A percentile compares a stretch with the other conserved stretches of the same genome.
phyloP scores from a whole-genome alignment of 2,888 invertebrate genomes.

The Caenorhabditis plicata region DNA sequence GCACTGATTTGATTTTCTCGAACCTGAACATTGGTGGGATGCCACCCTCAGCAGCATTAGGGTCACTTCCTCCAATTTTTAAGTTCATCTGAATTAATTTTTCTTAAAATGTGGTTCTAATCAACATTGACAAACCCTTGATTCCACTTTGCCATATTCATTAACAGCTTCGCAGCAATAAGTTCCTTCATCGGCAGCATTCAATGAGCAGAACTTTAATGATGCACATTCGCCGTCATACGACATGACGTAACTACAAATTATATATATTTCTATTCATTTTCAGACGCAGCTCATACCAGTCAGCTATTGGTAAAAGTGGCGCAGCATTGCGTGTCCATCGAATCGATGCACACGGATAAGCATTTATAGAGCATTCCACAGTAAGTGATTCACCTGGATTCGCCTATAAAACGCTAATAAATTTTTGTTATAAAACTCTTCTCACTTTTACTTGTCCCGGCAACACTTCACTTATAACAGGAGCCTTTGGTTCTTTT shows the following conservation, averaged over 20 bases:
- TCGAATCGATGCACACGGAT: slow-evolving; percentile 56
- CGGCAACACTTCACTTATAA: slow-evolving; percentile 62
- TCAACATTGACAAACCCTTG: slow-evolving; percentile 68
- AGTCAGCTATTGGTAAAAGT: slow-evolving; percentile 53
- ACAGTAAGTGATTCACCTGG: slow-evolving; percentile 54
- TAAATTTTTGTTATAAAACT: not conserved
- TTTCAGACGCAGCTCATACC: slow-evolving; percentile 6
- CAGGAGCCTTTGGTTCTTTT: slow-evolving; percentile 49
- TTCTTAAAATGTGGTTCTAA: not conserved
- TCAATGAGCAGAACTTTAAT: slow-evolving; percentile 46
- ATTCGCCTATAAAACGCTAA: slow-evolving; percentile 21
- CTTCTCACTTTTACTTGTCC: slow-evolving; percentile 40
- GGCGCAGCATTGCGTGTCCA: slow-evolving; percentile 59
- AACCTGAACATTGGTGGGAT: slow-evolving; percentile 48
- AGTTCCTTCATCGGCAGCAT: slow-evolving; percentile 69
- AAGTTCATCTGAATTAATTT: slow-evolving; percentile 49
- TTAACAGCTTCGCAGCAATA: slow-evolving; percentile 79
- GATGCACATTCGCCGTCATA: slow-evolving; percentile 65
- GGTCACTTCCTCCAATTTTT: slow-evolving; percentile 36
- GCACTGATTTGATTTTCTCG: slow-evolving; percentile 39
- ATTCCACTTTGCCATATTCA: slow-evolving; percentile 76
- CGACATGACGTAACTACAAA: slow-evolving; percentile 47
- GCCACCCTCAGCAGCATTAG: slow-evolving; percentile 45
- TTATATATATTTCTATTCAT: not conserved
- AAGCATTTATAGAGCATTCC: slow-evolving; percentile 61